Evolutionary conservation across 2,888 invertebrate genomes (phyloP).

Genomic region (Cryptocheilus praepositus): DNA sequence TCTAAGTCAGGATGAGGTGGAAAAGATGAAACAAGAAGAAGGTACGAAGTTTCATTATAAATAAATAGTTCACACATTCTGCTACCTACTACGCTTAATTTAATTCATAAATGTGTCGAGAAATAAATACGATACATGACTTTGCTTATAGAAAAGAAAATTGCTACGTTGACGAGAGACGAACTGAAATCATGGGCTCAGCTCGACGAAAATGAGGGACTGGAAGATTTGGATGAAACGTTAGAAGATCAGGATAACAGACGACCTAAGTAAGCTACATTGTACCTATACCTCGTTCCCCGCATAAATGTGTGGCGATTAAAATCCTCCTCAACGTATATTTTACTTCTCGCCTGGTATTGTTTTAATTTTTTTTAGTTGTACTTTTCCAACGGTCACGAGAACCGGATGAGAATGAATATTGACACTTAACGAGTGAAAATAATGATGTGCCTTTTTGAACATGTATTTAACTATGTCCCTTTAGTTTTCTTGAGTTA

Average conservation of each 20-base stretch:
- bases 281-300: constrained; percentile 35
- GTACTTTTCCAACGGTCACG: too few species aligned
- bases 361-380: background rate
- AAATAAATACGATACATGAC: too few species aligned
- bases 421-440: too few species aligned
- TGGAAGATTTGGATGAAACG: constrained; percentile 72
- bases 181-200: constrained; percentile 79
- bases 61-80: too few species aligned
- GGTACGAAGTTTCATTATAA: constrained; percentile 66
- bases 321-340: background rate
- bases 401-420: too few species aligned
- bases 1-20: constrained; percentile 94
- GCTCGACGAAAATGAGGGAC: constrained; percentile 77
- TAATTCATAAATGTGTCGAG: too few species aligned
- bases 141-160: constrained; percentile 81
- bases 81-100: too few species aligned
- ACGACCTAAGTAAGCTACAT: constrained; percentile 70
- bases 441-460: too few species aligned
- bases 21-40: constrained; percentile 95
- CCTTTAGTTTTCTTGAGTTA: too few species aligned
- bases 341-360: constrained; percentile 1
- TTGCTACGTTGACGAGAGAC: constrained; percentile 83
- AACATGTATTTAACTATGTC: too few species aligned
- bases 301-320: constrained; percentile 44
- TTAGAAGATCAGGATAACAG: constrained; percentile 68